Conservation (phyloP, 2,888 invertebrate species). For the Drosophila robusta region DNA sequence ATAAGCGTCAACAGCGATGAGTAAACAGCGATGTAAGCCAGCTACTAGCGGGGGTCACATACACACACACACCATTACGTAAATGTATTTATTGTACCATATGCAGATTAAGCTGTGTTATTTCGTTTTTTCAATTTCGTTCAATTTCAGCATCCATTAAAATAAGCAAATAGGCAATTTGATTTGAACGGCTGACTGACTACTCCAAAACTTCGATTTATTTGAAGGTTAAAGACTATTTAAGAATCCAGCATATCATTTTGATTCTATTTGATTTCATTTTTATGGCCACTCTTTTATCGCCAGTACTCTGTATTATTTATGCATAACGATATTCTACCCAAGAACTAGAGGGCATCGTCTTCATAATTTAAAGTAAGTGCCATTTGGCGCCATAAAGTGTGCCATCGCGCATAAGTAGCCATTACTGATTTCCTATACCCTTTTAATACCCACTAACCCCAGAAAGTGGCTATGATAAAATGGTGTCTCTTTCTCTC, state of each 20-base stretch:
- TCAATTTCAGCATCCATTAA: background rate
- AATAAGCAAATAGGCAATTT: background rate
- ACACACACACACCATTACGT: no score
- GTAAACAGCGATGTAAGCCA: no score
- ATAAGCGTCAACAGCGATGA: no score
- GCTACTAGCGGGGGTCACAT: no score
- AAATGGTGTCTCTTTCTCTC: background rate
- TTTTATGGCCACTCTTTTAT: conserved; percentile 22
- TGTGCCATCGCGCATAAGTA: background rate
- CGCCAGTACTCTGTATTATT: conserved; percentile 8
- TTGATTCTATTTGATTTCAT: conserved; percentile 19
- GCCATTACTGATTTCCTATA: conserved; percentile 3
- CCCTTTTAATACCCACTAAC: conserved; percentile 2
- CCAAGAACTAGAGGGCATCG: background rate
- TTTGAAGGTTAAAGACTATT: conserved; percentile 1
- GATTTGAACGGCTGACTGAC: background rate
- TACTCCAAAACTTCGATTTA: conserved; percentile 1
- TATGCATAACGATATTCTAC: conserved; percentile 7
- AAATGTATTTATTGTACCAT: background rate
- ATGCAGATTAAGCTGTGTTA: background rate
- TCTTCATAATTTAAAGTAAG: conserved; percentile 20
- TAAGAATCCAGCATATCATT: background rate
- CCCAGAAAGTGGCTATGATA: background rate
- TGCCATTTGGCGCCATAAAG: conserved; percentile 12
- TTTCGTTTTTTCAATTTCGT: background rate